A percentile compares a stretch with the other conserved stretches of the same genome.
Evolutionary conservation across 2,113 vertebrate genomes (phyloP).

Genomic region (Bombycilla garrulus): DNA sequence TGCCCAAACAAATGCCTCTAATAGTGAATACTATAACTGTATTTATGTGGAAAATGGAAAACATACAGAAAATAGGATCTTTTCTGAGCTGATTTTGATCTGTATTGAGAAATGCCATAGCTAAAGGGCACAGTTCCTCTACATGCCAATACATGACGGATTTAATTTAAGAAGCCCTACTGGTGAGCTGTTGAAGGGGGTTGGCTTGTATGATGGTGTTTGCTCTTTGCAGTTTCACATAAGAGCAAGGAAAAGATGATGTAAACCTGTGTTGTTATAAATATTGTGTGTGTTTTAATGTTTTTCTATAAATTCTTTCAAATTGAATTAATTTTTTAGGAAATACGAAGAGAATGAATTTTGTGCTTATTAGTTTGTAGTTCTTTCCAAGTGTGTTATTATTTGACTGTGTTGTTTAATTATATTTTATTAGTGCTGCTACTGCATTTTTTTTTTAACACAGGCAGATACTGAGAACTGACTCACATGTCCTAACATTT

Average conservation of each 20-base stretch:
- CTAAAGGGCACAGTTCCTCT: neutral
- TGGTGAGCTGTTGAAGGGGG: neutral
- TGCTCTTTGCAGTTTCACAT: neutral
- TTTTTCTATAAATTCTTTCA: neutral
- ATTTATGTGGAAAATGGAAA: neutral
- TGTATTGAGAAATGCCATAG: neutral
- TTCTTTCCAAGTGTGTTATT: neutral
- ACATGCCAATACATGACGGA: neutral
- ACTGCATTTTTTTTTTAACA: neutral
- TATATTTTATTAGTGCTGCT: neutral
- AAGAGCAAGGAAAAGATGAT: neutral
- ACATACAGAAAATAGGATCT: neutral
- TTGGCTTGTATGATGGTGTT: neutral
- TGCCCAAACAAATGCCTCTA: neutral
- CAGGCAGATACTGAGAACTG: neutral
- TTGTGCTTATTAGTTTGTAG: neutral
- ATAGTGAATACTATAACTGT: neutral
- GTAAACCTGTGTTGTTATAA: neutral
- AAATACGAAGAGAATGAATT: neutral
- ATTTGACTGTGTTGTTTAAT: neutral
- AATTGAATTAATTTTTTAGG: neutral
- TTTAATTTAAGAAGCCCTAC: neutral
- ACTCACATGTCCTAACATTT: constrained; percentile 29
- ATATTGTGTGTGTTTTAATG: neutral
- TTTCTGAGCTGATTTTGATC: neutral